phyloP scores from a whole-genome alignment of 2,797 vertebrate genomes.

The Halcyon smyrnensis region DNA sequence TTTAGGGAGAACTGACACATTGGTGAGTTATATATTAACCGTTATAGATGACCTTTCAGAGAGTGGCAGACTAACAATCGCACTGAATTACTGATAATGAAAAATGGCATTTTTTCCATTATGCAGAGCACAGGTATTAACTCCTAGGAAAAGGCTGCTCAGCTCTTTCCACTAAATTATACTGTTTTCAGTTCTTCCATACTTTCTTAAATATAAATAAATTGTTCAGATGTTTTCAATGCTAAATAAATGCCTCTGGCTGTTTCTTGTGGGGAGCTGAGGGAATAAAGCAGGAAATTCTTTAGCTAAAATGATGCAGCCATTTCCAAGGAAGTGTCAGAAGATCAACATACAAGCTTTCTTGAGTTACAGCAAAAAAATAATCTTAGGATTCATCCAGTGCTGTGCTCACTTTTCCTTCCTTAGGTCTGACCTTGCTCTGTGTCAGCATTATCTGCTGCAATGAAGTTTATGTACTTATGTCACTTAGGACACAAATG shows the following conservation, averaged over 20 bases:
- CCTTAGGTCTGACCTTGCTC: background rate
- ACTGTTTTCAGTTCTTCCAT: background rate
- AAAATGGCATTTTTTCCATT: background rate
- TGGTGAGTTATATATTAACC: constrained; percentile 26
- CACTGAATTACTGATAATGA: background rate
- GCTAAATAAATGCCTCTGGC: background rate
- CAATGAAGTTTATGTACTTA: background rate
- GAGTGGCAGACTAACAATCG: background rate
- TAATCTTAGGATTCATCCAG: background rate
- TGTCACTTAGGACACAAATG: background rate
- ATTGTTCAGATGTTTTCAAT: constrained; percentile 1
- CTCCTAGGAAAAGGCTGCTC: background rate
- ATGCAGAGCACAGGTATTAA: background rate
- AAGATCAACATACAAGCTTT: background rate
- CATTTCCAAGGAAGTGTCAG: background rate
- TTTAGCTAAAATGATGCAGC: background rate
- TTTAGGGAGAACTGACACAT: constrained; percentile 32
- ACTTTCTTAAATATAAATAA: background rate
- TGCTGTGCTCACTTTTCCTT: background rate
- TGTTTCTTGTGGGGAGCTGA: background rate
- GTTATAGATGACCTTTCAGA: background rate
- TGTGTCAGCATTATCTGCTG: background rate
- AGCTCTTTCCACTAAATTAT: background rate
- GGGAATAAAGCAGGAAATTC: background rate
- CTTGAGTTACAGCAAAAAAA: background rate